Evolutionary conservation across 1,140 invertebrate genomes (phyloP), one percentile per base, ranked within the genome.

Genomic region (Dendrolimus kikuchii): DNA sequence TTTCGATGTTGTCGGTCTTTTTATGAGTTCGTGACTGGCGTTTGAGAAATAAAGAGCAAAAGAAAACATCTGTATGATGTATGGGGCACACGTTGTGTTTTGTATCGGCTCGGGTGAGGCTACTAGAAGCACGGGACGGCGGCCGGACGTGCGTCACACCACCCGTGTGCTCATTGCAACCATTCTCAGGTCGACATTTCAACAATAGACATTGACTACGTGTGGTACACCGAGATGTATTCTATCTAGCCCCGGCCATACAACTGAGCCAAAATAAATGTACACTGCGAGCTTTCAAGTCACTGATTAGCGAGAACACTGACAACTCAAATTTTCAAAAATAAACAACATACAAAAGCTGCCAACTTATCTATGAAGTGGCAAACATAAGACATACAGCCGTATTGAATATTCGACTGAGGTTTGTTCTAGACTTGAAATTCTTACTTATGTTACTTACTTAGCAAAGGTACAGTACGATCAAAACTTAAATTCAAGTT

Each of bases 101-200:
- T 55, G 62, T 59, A 63, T 58, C 59, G 67, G 70, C 66, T 72
- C 59, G 68, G 62, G 70, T 70, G 67, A 82, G 86, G 80, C 85
- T 84, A 87, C 81, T 87, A 87, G 85, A 88, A 87, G 85, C 86
- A 87, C 85, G 69, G 80, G 80, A 78, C 76, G 74, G 71, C 62
- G 77, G 68, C 62, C 74, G 69, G 59, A 66, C 64, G 67, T 60
- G 72, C 66, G 66, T 72, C 68, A 74, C 74, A 77, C 70, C 74
- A 71, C 64, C 71, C 71, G 64, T 66, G 74, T 76, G 71, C 70
- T 73, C 64, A 60, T 67, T 70, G 65, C 68, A 68, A 71, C 66
- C 64, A 56, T 57, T 62, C 55, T 60, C 37, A 43, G 41, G 55
- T 57, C 49, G 61, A 69, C 59, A 62, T 58, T 58, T 43, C n/a